Conservation (phyloP, 2,888 invertebrate species). For the Brachyptera risi region DNA sequence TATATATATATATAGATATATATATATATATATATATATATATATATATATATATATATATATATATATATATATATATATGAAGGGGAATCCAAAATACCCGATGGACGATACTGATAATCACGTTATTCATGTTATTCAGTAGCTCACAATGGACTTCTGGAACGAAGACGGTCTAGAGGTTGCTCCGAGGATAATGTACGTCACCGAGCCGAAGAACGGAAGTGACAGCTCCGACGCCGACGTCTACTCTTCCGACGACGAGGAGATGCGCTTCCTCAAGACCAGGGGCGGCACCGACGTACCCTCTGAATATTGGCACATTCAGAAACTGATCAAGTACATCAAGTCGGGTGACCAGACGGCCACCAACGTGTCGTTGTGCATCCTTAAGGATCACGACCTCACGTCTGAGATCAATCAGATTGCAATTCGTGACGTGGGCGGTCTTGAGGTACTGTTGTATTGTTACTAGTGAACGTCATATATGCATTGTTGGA, state of each 20-base stretch:
- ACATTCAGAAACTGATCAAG: constrained; percentile 90
- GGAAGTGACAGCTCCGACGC: constrained; percentile 33
- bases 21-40: too few species aligned
- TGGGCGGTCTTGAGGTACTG: constrained; percentile 60
- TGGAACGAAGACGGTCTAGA: too few species aligned
- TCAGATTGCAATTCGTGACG: constrained; percentile 80
- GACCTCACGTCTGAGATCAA: constrained; percentile 77
- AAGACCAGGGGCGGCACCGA: constrained; percentile 56
- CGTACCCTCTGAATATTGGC: constrained; percentile 90
- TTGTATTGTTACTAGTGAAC: too few species aligned
- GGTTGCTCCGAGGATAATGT: not conserved
- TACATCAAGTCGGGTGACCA: constrained; percentile 95
- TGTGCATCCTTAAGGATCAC: constrained; percentile 87
- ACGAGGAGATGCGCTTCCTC: constrained; percentile 54
- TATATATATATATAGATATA: too few species aligned
- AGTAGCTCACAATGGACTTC: too few species aligned
- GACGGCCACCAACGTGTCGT: constrained; percentile 87
- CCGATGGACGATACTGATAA: too few species aligned
- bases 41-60: too few species aligned
- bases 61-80: too few species aligned
- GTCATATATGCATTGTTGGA: too few species aligned
- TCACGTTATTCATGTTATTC: too few species aligned
- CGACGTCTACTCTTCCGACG: constrained; percentile 49
- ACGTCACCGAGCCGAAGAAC: constrained; percentile 31
- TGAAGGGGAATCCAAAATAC: too few species aligned